Conservation (phyloP, 2,888 invertebrate species). For the Tachystola acroxantha region DNA sequence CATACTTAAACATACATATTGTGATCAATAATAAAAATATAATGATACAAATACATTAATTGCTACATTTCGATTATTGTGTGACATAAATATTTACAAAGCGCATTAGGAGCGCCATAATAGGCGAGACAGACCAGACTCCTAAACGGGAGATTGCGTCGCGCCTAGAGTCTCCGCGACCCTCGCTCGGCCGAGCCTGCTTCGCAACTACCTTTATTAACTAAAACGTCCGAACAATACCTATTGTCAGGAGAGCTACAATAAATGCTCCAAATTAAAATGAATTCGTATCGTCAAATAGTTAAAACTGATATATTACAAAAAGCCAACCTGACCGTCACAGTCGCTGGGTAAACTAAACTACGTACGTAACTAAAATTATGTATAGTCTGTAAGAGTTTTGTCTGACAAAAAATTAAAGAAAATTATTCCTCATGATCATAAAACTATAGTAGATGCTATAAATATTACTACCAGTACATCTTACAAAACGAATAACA, state of each 20-base stretch:
- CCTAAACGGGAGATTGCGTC: slow-evolving; percentile 41
- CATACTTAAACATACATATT: slow-evolving; percentile 66
- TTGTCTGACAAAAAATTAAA: slow-evolving; percentile 43
- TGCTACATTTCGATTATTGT: slow-evolving; percentile 76
- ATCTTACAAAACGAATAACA: slow-evolving; percentile 70
- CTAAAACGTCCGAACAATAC: slow-evolving; percentile 58
- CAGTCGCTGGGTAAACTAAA: slow-evolving; percentile 51
- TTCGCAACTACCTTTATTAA: slow-evolving; percentile 65
- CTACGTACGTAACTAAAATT: slow-evolving; percentile 45
- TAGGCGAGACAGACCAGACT: slow-evolving; percentile 62
- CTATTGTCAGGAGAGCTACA: slow-evolving; percentile 63
- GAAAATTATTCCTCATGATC: slow-evolving; percentile 51
- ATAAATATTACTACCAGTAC: slow-evolving; percentile 62
- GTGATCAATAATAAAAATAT: slow-evolving; percentile 78
- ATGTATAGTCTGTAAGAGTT: slow-evolving; percentile 23
- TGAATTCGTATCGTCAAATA: slow-evolving; percentile 58
- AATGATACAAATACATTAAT: slow-evolving; percentile 77
- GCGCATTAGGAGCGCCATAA: slow-evolving; percentile 65
- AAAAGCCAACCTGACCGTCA: slow-evolving; percentile 57
- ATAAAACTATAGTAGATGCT: slow-evolving; percentile 56
- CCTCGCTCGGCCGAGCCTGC: slow-evolving; percentile 10
- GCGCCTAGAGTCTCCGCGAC: slow-evolving; percentile 12
- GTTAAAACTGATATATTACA: slow-evolving; percentile 50
- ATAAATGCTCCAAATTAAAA: slow-evolving; percentile 64
- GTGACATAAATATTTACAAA: slow-evolving; percentile 78